Conservation (phyloP, 2,113 vertebrate genomes). For the Notechis scutatus region DNA sequence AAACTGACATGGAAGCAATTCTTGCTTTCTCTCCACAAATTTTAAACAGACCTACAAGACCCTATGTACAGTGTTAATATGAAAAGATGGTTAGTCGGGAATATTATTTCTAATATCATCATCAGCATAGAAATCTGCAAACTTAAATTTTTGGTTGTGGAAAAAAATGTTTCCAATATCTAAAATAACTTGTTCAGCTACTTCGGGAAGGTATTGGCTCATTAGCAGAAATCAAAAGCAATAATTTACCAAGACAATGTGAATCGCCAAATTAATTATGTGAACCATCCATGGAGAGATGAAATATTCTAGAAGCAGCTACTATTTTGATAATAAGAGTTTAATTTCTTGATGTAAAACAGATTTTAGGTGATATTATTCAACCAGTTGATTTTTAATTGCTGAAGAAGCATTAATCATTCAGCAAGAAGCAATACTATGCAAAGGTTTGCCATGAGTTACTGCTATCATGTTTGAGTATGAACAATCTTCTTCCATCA, state of each 20-base stretch:
- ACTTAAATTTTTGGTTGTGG: not conserved
- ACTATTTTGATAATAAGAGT: not conserved
- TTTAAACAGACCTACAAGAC: not conserved
- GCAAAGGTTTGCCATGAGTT: not conserved
- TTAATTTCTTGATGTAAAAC: not conserved
- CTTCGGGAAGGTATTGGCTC: not conserved
- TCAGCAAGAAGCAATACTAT: not conserved
- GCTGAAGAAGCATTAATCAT: not conserved
- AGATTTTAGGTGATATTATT: not conserved
- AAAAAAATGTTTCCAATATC: not conserved
- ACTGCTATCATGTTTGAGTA: slow-evolving; percentile 14
- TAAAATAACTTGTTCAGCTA: not conserved
- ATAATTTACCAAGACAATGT: not conserved
- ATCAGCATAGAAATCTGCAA: not conserved
- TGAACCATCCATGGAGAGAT: not conserved
- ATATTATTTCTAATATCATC: not conserved
- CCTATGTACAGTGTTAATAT: not conserved
- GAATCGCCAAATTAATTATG: not conserved
- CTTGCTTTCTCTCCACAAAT: not conserved
- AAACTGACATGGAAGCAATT: not conserved
- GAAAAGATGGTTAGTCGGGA: not conserved
- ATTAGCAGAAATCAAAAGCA: not conserved
- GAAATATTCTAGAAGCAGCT: not conserved
- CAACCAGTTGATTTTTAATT: not conserved
- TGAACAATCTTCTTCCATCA: not conserved